phyloP scores from a whole-genome alignment of 2,888 invertebrate species.

The Caenorhabditis drosophilae region DNA sequence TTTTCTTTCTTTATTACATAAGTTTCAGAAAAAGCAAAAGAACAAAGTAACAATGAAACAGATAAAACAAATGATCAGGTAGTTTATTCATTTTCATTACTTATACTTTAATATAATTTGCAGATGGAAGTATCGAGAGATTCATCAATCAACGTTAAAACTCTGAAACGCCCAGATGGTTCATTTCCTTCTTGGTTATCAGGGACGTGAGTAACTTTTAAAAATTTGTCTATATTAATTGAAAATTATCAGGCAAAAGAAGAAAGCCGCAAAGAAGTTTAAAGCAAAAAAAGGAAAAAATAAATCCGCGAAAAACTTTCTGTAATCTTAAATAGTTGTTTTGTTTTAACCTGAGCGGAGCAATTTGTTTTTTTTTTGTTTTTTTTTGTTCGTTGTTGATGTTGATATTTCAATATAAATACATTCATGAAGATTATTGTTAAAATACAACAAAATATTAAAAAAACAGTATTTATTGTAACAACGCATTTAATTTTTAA shows the following conservation, averaged over 20 bases:
- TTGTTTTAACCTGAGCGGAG: too few relatives aligned
- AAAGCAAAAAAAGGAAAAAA: conserved; percentile 27
- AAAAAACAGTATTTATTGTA: too few relatives aligned
- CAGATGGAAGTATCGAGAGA: conserved; percentile 38
- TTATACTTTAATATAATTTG: neutral
- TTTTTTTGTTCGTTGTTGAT: conserved; percentile 6
- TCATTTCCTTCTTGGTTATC: conserved; percentile 50
- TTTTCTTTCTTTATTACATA: too few relatives aligned
- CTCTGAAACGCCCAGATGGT: conserved; percentile 50
- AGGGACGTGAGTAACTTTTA: conserved; percentile 23
- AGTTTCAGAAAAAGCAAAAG: conserved; percentile 31
- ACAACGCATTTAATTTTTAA: too few relatives aligned
- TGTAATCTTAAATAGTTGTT: conserved; percentile 4
- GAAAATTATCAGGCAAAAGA: conserved; percentile 23
- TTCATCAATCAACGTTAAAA: conserved; percentile 46
- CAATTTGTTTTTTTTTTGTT: conserved; percentile 5
- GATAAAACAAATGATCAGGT: conserved; percentile 14
- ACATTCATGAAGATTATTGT: conserved; percentile 3
- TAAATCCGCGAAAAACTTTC: conserved; percentile 28
- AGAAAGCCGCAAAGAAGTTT: conserved; percentile 24
- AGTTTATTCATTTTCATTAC: conserved; percentile 1
- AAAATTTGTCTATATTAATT: neutral
- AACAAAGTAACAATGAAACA: conserved; percentile 1
- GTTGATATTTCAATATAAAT: neutral
- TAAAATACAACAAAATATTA: conserved; percentile 17